phyloP scores from a whole-genome alignment of 2,888 invertebrate species.

The Lithophane semibrunnea region DNA sequence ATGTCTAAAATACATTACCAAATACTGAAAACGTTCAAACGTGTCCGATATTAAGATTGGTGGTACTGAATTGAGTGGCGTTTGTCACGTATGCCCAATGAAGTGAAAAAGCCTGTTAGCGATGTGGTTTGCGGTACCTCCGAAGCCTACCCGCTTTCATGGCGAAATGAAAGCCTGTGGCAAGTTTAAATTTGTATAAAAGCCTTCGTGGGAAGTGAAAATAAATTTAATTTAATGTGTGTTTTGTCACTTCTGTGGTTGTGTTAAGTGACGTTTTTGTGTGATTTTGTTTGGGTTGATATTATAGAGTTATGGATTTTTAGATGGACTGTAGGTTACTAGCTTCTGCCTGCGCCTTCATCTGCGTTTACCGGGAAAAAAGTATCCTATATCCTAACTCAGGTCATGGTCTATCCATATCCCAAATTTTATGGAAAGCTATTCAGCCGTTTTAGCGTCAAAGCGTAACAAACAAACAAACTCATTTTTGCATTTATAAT shows the following conservation, averaged over 20 bases:
- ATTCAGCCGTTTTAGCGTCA: too few relatives aligned
- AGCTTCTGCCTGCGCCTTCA: too few relatives aligned
- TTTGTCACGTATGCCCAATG: constrained; percentile 45
- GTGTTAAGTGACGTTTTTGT: constrained; percentile 13
- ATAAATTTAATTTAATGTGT: constrained; percentile 39
- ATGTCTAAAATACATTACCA: constrained; percentile 8
- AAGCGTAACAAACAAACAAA: too few relatives aligned
- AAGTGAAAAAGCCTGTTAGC: constrained; percentile 64
- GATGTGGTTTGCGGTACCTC: constrained; percentile 47
- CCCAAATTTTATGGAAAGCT: too few relatives aligned
- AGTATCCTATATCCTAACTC: too few relatives aligned
- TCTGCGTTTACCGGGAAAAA: too few relatives aligned
- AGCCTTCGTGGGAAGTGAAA: constrained; percentile 27
- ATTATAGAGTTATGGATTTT: background rate
- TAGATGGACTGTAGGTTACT: background rate
- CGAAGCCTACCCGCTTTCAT: constrained; percentile 40
- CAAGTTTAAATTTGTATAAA: constrained; percentile 50
- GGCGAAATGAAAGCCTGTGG: constrained; percentile 44
- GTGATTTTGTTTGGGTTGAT: background rate
- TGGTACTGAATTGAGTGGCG: constrained; percentile 36
- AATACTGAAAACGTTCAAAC: constrained; percentile 14
- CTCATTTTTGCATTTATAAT: too few relatives aligned
- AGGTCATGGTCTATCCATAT: too few relatives aligned
- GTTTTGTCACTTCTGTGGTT: constrained; percentile 3
- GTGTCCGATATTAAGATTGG: constrained; percentile 26